Conservation (phyloP, 2,113 vertebrate species). For the Channa argus region DNA sequence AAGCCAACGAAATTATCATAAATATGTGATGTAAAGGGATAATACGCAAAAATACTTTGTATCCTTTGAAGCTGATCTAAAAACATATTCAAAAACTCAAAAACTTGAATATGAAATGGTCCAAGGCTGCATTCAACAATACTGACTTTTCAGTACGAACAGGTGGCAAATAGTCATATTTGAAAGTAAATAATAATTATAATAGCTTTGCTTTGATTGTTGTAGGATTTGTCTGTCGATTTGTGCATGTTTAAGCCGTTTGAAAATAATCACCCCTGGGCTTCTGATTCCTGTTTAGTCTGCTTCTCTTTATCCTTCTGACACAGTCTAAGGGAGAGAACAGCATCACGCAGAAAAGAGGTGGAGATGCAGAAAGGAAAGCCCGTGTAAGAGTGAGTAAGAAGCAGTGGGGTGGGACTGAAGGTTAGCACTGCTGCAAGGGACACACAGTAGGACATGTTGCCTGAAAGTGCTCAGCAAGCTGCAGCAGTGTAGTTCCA, state of each 20-base stretch:
- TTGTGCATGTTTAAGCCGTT: constrained; percentile 17
- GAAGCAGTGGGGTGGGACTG: constrained; percentile 28
- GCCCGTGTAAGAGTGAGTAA: constrained; percentile 5
- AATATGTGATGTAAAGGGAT: too few relatives aligned
- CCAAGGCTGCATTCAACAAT: too few relatives aligned
- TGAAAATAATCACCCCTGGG: constrained; percentile 8
- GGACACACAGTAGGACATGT: constrained; percentile 42
- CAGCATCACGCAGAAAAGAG: constrained; percentile 25
- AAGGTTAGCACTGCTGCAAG: constrained; percentile 42
- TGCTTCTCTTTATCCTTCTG: constrained; percentile 16
- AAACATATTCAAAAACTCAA: too few relatives aligned
- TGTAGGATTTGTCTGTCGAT: not conserved
- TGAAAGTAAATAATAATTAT: too few relatives aligned
- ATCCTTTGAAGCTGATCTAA: too few relatives aligned
- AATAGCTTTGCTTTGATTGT: too few relatives aligned
- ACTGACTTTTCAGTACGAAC: too few relatives aligned
- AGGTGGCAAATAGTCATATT: too few relatives aligned
- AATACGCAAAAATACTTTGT: too few relatives aligned
- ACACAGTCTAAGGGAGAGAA: constrained; percentile 23
- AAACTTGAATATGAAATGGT: too few relatives aligned
- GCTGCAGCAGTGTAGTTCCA: constrained; percentile 52
- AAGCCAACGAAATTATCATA: too few relatives aligned
- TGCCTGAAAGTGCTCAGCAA: constrained; percentile 51
- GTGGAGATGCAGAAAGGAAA: constrained; percentile 6
- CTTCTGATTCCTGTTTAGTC: constrained; percentile 29